A percentile compares a stretch with the other conserved stretches of the same genome.
Evolutionary conservation across 1,140 invertebrate species (phyloP).

Genomic region (Brachionus plicatilis): DNA sequence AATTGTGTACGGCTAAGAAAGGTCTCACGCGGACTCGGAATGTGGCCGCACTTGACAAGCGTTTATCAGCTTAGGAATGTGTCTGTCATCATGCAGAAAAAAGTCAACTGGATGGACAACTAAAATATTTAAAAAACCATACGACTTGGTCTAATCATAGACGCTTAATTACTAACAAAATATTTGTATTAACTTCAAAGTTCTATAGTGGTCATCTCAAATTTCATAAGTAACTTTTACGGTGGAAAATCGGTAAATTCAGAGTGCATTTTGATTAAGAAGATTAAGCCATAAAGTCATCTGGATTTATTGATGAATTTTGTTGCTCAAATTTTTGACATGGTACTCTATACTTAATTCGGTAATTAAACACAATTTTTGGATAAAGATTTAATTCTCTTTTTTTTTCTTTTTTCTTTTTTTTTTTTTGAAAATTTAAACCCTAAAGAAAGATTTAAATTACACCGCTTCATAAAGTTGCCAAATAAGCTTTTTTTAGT

Average conservation of each 20-base stretch:
- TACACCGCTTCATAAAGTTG: neutral
- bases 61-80: neutral
- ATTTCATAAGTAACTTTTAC: constrained; percentile 14
- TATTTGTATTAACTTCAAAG: constrained; percentile 2
- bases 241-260: neutral
- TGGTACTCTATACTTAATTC: neutral
- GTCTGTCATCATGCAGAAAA: neutral
- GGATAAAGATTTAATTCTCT: neutral
- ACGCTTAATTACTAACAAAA: constrained; percentile 13
- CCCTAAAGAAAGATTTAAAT: neutral
- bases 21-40: neutral
- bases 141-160: neutral
- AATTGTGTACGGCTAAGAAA: neutral
- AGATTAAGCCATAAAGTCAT: neutral
- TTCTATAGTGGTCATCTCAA: neutral
- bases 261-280: neutral
- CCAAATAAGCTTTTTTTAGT: neutral
- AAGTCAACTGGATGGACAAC: constrained; percentile 1
- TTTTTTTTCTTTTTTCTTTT: neutral
- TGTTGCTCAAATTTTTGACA: neutral
- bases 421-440: neutral
- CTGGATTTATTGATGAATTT: neutral
- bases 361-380: neutral
- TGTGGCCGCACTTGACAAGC: neutral
- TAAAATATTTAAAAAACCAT: constrained; percentile 20